Evolutionary conservation across 2,888 invertebrate species (phyloP).

Genomic region (Malthinus seriepunctatus): DNA sequence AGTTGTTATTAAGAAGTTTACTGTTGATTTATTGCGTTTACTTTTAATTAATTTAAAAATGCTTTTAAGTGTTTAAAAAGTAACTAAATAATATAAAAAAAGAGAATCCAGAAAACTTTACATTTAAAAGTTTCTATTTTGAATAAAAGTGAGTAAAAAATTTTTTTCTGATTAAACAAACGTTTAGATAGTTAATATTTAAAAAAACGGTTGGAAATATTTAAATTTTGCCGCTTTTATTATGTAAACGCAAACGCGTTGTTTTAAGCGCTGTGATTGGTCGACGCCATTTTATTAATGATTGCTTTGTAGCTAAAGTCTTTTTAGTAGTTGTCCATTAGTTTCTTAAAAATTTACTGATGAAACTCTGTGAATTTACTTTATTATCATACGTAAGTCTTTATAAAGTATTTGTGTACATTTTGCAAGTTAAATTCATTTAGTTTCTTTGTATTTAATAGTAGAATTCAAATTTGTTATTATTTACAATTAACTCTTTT

Average conservation of each 20-base stretch:
- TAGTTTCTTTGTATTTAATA: neutral
- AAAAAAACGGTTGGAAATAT: neutral
- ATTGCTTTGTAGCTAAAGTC: conserved; percentile 49
- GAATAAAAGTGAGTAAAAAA: neutral
- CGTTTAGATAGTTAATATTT: neutral
- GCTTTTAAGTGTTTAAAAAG: conserved; percentile 19
- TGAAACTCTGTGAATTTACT: conserved; percentile 42
- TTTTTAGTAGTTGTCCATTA: conserved; percentile 50
- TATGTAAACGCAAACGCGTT: conserved; percentile 17
- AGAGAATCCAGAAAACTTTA: conserved; percentile 12
- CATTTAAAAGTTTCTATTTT: conserved; percentile 4
- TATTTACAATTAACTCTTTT: neutral
- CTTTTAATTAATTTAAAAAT: conserved; percentile 35
- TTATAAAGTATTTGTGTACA: conserved; percentile 16
- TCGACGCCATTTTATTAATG: conserved; percentile 51
- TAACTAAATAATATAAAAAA: conserved; percentile 30
- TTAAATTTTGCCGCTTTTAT: neutral
- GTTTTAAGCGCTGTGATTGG: conserved; percentile 41
- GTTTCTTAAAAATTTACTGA: conserved; percentile 45
- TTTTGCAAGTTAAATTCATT: conserved; percentile 5
- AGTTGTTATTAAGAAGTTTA: conserved; percentile 18
- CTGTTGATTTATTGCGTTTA: conserved; percentile 22
- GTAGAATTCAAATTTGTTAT: neutral
- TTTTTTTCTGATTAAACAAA: neutral
- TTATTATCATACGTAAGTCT: conserved; percentile 43